Evolutionary conservation across 1,140 invertebrate species (phyloP).

Genomic region (Asobara japonica): DNA sequence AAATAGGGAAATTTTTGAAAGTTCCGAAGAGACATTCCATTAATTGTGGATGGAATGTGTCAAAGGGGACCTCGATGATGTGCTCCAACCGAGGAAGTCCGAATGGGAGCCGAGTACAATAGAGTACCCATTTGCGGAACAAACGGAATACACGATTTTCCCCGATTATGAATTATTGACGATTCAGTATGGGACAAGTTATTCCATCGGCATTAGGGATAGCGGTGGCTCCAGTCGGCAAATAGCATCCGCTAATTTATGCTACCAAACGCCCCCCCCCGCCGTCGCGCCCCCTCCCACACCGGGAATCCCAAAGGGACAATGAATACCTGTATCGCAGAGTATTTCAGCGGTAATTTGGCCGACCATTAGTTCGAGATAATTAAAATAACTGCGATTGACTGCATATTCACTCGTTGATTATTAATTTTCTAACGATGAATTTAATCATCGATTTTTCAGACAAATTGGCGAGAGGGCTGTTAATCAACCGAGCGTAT

Average conservation of each 20-base stretch:
- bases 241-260: slow-evolving; percentile 14
- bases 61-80: background rate
- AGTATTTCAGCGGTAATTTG: background rate
- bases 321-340: background rate
- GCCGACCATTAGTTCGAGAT: slow-evolving; percentile 30
- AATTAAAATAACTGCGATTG: slow-evolving; percentile 35
- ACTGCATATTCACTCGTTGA: slow-evolving; percentile 27
- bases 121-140: background rate
- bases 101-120: background rate
- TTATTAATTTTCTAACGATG: slow-evolving; percentile 40
- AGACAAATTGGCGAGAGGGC: background rate
- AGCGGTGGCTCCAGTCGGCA: background rate
- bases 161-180: slow-evolving; percentile 15
- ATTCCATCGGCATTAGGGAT: background rate
- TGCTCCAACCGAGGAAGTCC: background rate
- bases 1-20: too few relatives aligned
- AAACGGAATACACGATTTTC: background rate
- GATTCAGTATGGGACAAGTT: background rate
- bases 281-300: background rate
- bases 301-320: background rate
- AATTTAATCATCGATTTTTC: background rate
- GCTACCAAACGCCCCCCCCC: too few relatives aligned
- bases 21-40: too few relatives aligned
- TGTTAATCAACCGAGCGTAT: background rate
- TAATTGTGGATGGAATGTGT: background rate